Evolutionary conservation across 1,140 invertebrate species (phyloP).

Genomic region (Metopolophium dirhodum): DNA sequence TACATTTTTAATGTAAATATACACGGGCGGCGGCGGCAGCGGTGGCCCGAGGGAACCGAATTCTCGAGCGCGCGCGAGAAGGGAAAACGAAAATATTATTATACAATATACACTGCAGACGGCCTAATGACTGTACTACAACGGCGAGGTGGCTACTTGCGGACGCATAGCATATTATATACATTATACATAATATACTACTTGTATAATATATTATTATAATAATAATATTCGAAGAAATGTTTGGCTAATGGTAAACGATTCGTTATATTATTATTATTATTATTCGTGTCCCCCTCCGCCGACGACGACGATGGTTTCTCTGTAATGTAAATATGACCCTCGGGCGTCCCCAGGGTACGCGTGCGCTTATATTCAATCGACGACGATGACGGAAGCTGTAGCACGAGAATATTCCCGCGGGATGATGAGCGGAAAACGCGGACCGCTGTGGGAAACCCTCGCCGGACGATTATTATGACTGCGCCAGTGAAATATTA

Average conservation of each 20-base stretch:
- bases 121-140: background rate
- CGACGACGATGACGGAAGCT: background rate
- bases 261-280: background rate
- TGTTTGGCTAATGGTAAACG: slow-evolving; percentile 22
- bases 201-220: too few species aligned
- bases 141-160: background rate
- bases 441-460: background rate
- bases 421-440: background rate
- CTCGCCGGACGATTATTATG: background rate
- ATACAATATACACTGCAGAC: background rate
- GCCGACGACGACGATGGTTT: background rate
- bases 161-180: too few species aligned
- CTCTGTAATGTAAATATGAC: background rate
- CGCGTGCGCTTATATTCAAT: background rate
- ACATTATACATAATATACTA: too few species aligned
- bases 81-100: background rate
- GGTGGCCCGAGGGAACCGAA: background rate
- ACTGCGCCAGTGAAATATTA: background rate
- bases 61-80: background rate
- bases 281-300: background rate
- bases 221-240: background rate
- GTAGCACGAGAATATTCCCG: background rate
- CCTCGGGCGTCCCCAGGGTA: background rate
- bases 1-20: slow-evolving; percentile 32
- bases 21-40: background rate